Evolutionary conservation across 2,797 vertebrate species (phyloP), one percentile per base, ranked within the genome.

Genomic region (Danio jaintianensis): DNA sequence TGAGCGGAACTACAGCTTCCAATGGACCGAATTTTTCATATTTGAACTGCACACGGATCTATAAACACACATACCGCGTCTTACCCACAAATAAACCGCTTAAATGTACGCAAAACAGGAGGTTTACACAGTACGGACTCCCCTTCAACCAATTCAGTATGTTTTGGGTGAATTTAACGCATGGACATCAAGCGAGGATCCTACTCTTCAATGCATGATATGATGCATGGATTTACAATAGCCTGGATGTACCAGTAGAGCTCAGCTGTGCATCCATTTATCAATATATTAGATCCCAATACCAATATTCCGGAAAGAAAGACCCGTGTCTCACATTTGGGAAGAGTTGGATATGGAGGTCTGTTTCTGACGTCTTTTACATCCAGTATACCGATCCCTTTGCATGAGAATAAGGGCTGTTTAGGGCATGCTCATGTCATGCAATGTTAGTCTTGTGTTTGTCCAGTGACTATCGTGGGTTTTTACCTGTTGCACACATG

Each of bases 221-320:
- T 91, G 71, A 81, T 83, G 94, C 94, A 95, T 95, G 94, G 93
- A 92, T 92, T 89, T 88, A 88, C 88, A 85, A 87, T 92, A 52
- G 89, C 92, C 87, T 92, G 88, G 83, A 89, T 84, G 82, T 87
- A 88, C 89, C 87, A 88, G 90, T 93, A 86, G 86, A 87, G 80
- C 66, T 83, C 58, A 55, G 70, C 78, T 78, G 58, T 71, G 38
- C 75, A 70, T 82, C 75, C 67, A 59, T 82, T 68, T 58, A 71
- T 36, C 73, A 62, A 15, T 40, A 66, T 64, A 58, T 36, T 29
- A 56, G 38, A 75, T 50, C 77, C 6, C 58, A 71, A 55, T 18
- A 38, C 61, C 5, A 78, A 45, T 56, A 47, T 72, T n/a, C 29
- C 0, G 13, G 5, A 50, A 18, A 64, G 18, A 72, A 72, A n/a